Conservation (phyloP, 2,888 invertebrate species). For the Epicampocera succincta region DNA sequence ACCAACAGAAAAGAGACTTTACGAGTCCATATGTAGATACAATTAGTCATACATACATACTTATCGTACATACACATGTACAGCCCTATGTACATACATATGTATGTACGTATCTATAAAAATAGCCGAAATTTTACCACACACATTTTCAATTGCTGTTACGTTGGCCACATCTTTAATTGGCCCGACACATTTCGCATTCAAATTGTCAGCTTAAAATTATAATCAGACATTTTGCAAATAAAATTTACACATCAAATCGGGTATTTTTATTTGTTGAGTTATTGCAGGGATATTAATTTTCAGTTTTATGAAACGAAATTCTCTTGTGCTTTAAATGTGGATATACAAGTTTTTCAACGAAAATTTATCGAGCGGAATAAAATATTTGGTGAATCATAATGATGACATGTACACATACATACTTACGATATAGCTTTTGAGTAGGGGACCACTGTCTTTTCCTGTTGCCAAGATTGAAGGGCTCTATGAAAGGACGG, state of each 20-base stretch:
- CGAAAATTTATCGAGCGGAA: background rate
- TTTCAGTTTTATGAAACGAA: conserved; percentile 54
- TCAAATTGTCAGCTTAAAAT: conserved; percentile 37
- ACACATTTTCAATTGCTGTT: conserved; percentile 49
- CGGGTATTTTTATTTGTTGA: conserved; percentile 31
- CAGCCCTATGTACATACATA: no score
- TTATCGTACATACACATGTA: no score
- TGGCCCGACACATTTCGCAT: conserved; percentile 30
- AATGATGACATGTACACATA: background rate
- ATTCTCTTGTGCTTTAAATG: conserved; percentile 33
- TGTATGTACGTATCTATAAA: conserved; percentile 35
- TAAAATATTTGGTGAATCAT: background rate
- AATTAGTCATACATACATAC: no score
- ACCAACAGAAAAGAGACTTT: background rate
- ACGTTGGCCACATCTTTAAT: conserved; percentile 30
- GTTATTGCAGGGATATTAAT: conserved; percentile 54
- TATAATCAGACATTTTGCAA: conserved; percentile 16
- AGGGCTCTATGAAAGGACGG: no score
- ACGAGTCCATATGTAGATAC: no score
- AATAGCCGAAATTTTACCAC: conserved; percentile 52
- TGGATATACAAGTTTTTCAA: conserved; percentile 34
- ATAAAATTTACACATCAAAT: conserved; percentile 28
- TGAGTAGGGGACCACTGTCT: no score
- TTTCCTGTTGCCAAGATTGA: no score
- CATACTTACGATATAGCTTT: background rate